These are phyloP conservation scores for Lamellibrachia columna DNA, from an alignment of 2,888 invertebrate species.

Conservation along the genomic window DNA sequence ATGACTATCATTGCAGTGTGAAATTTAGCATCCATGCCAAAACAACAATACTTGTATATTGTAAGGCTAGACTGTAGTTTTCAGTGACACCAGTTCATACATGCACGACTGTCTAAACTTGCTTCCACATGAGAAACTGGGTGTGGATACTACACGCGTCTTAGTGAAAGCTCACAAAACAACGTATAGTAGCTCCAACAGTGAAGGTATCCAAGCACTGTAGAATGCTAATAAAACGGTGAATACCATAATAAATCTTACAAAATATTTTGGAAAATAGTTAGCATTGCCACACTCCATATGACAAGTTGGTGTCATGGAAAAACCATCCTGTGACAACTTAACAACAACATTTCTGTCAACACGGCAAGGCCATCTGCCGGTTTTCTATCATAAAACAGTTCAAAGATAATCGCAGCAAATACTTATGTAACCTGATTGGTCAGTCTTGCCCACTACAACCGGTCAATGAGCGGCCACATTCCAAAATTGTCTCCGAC, in stretches of 20 bases:
- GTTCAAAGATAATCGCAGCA: neutral
- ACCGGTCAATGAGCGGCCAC: neutral
- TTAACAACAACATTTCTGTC: neutral
- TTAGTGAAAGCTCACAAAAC: neutral
- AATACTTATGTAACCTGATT: neutral
- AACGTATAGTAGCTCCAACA: neutral
- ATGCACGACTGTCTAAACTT: neutral
- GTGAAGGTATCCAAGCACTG: neutral
- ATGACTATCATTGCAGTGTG: neutral
- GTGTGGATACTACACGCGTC: neutral
- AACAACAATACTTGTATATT: neutral
- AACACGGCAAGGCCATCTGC: neutral
- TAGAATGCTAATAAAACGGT: neutral
- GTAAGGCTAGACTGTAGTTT: neutral
- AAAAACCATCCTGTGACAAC: neutral
- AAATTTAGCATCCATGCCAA: neutral
- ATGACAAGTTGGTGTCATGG: neutral
- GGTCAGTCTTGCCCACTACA: neutral
- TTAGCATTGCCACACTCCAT: neutral
- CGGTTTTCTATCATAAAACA: neutral
- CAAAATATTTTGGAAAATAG: conserved; percentile 16
- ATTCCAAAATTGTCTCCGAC: neutral
- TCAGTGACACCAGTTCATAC: neutral
- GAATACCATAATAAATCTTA: conserved; percentile 2
- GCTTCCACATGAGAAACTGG: neutral